Base-by-base conservation (phyloP, 2,113 vertebrate genomes). In the Piliocolobus tephrosceles region DNA sequence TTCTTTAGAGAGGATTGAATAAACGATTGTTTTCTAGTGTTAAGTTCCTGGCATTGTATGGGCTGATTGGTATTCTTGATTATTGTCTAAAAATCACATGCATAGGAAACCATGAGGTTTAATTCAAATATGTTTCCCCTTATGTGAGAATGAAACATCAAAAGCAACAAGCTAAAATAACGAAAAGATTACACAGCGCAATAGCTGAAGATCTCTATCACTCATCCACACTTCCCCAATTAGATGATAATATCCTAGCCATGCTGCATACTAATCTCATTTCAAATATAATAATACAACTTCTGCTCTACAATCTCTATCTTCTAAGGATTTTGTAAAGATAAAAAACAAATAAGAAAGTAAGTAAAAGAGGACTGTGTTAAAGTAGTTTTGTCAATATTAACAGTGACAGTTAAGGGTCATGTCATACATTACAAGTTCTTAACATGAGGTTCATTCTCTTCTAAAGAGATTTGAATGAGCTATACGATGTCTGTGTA, bases 401-500 rank as follows among this genome's bases (percentile, higher is more conserved):
- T 84, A 73, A 79, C 27, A 70, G n/a, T 43, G 80, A 52, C 8
- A 27, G 35, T n/a, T 68, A 78, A 78, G 82, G 90, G 9, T 85
- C 38, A 35, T 40, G 4, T 30, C 43, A 78, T 32, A 20, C 5
- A 20, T 80, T 68, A 25, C 5, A 57, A 66, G 16, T 88, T 88
- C 8, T 30, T 50, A 35, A 38, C 5, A 16, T 9, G 86, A 8
- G 11, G 1, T 52, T 57, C 13, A 13, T 18, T 66, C 5, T 16
- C 27, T 47, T 83, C 58, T 72, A 47, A 79, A 50, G 72, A 72
- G 13, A 81, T 68, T 22, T 30, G 35, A 50, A 32, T 70, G 38
- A 25, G 0, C 17, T 25, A 0, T 6, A 27, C 23, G 2, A 5
- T 8, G 1, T 25, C 4, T 75, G 23, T 58, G 22, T 13, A 20